These are phyloP conservation scores for Anarhynchus alexandrinus DNA, from an alignment of 2,113 vertebrate genomes.

Conservation along the genomic window DNA sequence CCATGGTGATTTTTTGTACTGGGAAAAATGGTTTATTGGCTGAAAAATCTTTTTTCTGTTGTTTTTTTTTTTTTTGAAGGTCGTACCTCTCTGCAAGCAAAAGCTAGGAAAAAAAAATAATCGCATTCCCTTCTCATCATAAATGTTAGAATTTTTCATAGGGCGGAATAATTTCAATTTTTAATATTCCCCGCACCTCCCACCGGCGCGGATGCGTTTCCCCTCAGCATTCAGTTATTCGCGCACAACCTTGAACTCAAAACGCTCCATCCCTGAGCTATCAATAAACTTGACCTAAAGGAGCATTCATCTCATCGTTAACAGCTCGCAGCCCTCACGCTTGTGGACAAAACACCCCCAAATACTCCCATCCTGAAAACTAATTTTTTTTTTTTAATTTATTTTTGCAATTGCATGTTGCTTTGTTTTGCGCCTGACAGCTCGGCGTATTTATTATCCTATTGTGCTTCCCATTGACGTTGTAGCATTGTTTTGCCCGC, in stretches of 20 bases:
- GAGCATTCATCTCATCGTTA: not conserved
- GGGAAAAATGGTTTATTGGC: not conserved
- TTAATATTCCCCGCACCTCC: not conserved
- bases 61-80: not conserved
- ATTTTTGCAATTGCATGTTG: not conserved
- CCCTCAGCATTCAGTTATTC: not conserved
- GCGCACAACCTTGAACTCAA: conserved; percentile 5
- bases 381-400: not conserved
- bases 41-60: not conserved
- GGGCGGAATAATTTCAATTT: not conserved
- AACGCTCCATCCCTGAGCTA: not conserved
- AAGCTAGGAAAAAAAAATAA: not conserved
- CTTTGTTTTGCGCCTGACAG: conserved; percentile 51
- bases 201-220: not conserved
- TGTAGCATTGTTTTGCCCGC: conserved; percentile 54
- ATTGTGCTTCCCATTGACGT: conserved; percentile 60
- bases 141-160: not conserved
- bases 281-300: conserved; percentile 50
- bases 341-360: not conserved
- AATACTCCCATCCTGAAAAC: conserved; percentile 2
- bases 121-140: not conserved
- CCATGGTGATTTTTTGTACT: not conserved
- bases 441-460: conserved; percentile 62
- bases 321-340: not conserved
- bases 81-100: not conserved